Conservation (phyloP, 2,797 vertebrate species). For the Setipinna tenuifilis region DNA sequence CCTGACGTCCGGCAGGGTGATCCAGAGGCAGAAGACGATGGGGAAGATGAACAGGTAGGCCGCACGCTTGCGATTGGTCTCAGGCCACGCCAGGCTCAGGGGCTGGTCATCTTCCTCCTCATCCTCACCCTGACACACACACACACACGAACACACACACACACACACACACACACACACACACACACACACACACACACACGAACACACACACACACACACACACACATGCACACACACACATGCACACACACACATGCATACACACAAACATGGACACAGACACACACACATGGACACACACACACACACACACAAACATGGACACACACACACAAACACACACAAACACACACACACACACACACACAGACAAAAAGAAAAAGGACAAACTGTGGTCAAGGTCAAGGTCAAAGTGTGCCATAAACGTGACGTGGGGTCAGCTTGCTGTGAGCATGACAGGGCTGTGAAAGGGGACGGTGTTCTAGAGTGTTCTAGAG, state of each 20-base stretch:
- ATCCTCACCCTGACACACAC: constrained; percentile 59
- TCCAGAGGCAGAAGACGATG: constrained; percentile 91
- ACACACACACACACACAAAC: neutral
- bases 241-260: neutral
- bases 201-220: constrained; percentile 8
- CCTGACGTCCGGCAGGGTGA: constrained; percentile 90
- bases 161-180: neutral
- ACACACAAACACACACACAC: neutral
- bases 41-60: constrained; percentile 90
- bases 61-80: constrained; percentile 80
- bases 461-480: neutral
- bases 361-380: neutral
- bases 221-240: neutral
- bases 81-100: constrained; percentile 88
- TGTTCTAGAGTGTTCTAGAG: neutral
- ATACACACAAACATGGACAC: constrained; percentile 2
- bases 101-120: constrained; percentile 83
- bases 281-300: neutral
- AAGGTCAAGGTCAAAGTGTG: neutral
- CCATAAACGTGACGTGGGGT: neutral
- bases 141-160: neutral
- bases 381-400: neutral
- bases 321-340: neutral
- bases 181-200: neutral
- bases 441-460: no score